Percentiles rank a stretch among this genome's conserved stretches.
Conservation (phyloP, 2,113 vertebrate genomes). For the Thymallus thymallus region DNA sequence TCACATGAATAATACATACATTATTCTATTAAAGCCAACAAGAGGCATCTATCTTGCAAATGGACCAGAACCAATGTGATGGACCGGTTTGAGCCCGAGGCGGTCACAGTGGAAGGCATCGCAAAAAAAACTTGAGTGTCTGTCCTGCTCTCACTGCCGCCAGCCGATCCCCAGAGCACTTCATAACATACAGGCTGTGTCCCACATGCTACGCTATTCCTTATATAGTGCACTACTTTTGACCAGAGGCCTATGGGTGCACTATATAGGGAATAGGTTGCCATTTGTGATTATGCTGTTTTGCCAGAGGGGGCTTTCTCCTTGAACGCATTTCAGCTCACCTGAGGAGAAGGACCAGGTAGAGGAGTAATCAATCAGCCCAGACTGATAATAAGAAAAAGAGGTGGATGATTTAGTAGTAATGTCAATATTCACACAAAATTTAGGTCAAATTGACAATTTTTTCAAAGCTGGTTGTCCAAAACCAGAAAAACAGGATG, state of each 20-base stretch:
- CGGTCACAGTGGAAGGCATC: slow-evolving; percentile 29
- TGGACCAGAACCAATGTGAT: slow-evolving; percentile 29
- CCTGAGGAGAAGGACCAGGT: background rate
- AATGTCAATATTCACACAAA: background rate
- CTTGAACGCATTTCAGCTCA: background rate
- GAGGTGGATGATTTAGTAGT: background rate
- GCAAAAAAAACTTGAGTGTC: slow-evolving; percentile 24
- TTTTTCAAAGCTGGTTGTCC: background rate
- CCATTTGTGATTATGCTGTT: no score
- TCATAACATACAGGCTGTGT: background rate
- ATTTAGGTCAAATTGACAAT: background rate
- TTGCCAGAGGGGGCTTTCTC: background rate
- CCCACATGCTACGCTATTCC: background rate
- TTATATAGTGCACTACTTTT: background rate
- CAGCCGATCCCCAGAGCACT: background rate
- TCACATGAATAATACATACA: slow-evolving; percentile 62
- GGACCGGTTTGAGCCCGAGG: slow-evolving; percentile 29
- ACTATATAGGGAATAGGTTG: no score
- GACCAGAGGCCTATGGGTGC: no score
- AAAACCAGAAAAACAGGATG: background rate
- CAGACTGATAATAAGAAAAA: background rate
- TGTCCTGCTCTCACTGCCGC: background rate
- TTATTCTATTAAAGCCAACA: slow-evolving; percentile 58
- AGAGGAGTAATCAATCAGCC: background rate
- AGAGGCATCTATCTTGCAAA: slow-evolving; percentile 35